These are phyloP conservation scores for Nomada ferruginata DNA, from an alignment of 2,888 invertebrate species.

Conservation along the genomic window DNA sequence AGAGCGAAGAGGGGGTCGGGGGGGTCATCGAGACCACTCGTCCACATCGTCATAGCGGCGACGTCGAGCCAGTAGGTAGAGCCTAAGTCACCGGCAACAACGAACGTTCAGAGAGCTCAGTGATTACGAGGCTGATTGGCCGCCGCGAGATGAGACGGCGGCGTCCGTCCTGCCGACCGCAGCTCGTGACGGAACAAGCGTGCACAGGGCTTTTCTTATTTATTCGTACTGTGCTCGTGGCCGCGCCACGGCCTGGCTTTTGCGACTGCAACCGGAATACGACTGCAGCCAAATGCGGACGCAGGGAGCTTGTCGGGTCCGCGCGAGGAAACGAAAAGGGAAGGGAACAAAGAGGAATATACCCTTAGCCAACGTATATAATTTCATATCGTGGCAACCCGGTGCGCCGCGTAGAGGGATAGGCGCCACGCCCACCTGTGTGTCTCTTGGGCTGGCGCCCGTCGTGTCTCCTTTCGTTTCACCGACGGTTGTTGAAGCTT, in stretches of 20 bases:
- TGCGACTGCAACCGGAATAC: slow-evolving; percentile 71
- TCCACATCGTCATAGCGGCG: slow-evolving; percentile 59
- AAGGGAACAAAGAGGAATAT: slow-evolving; percentile 60
- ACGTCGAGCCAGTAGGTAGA: slow-evolving; percentile 68
- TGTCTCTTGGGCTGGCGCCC: slow-evolving; percentile 76
- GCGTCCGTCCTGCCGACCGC: slow-evolving; percentile 81
- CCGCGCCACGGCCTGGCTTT: slow-evolving; percentile 38
- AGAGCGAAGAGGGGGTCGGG: slow-evolving; percentile 1
- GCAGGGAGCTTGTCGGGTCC: slow-evolving; percentile 22
- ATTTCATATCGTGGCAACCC: slow-evolving; percentile 73
- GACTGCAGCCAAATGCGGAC: slow-evolving; percentile 46
- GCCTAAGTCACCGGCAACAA: slow-evolving; percentile 71
- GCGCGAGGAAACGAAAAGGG: slow-evolving; percentile 24
- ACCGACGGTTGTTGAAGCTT: slow-evolving; percentile 56
- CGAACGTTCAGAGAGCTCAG: slow-evolving; percentile 80
- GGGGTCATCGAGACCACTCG: slow-evolving; percentile 37
- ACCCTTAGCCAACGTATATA: slow-evolving; percentile 70
- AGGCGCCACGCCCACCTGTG: slow-evolving; percentile 82
- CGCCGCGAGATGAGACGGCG: slow-evolving; percentile 84
- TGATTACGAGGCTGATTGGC: slow-evolving; percentile 84
- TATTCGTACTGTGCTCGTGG: slow-evolving; percentile 71
- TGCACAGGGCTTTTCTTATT: slow-evolving; percentile 75
- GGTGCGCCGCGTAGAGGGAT: slow-evolving; percentile 75
- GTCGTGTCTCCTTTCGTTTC: slow-evolving; percentile 68
- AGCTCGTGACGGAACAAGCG: slow-evolving; percentile 81